A percentile compares a stretch with the other conserved stretches of the same genome.
phyloP scores from a whole-genome alignment of 2,113 vertebrate genomes.

The Microtus richardsoni region DNA sequence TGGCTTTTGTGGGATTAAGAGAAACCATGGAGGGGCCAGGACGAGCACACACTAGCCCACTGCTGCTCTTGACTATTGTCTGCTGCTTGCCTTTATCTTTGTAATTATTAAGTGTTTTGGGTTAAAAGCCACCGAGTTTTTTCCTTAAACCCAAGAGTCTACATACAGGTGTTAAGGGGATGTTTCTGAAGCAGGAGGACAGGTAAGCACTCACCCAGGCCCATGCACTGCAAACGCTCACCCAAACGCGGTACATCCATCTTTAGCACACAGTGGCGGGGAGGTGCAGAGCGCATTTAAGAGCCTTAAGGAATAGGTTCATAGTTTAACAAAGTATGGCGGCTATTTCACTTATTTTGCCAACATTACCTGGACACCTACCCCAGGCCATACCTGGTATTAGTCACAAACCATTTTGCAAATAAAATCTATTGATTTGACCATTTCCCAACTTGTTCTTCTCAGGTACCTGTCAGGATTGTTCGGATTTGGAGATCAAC shows the following conservation, averaged over 20 bases:
- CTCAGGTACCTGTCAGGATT: not conserved
- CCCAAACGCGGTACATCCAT: not conserved
- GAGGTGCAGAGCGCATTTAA: not conserved
- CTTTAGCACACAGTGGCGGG: rapidly evolving
- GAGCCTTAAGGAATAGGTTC: not conserved
- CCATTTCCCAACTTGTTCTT: not conserved
- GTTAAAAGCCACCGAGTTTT: slow-evolving; percentile 33
- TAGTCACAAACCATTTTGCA: not conserved
- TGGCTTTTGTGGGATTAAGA: not conserved
- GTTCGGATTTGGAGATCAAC: slow-evolving; percentile 11
- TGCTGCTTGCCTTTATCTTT: not conserved
- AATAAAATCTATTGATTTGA: slow-evolving; percentile 20
- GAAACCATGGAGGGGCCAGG: not conserved
- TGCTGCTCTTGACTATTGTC: not conserved
- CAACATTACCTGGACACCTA: not conserved
- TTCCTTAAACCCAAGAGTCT: slow-evolving; percentile 5
- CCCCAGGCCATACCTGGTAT: not conserved
- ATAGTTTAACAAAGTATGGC: not conserved
- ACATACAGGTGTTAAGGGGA: not conserved
- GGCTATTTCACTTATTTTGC: not conserved
- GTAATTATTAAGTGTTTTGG: not conserved
- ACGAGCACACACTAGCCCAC: not conserved
- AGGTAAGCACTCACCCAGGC: not conserved
- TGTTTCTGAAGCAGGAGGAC: not conserved
- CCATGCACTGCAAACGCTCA: not conserved